Evolutionary conservation across 2,113 vertebrate species (phyloP), one percentile per base, ranked within the genome.

Genomic region (Pampusana beccarii): DNA sequence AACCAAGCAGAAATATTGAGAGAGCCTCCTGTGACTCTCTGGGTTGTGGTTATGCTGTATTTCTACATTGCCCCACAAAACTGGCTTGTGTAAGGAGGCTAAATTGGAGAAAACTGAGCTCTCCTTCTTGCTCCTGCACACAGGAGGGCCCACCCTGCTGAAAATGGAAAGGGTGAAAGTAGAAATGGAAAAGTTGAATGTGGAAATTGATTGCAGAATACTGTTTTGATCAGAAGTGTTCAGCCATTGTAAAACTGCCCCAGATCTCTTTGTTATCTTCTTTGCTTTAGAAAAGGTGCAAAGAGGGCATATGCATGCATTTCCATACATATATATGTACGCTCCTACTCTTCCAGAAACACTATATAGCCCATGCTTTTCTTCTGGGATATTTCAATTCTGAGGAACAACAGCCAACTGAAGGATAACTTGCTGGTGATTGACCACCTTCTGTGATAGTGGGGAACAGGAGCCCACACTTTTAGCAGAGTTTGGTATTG

Each of bases 1-100:
- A 86, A 79, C 71, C 42, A 8, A 58, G 8, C 48, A 86, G 62
- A 69, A 60, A 9, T 7, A 61, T n/a, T 65, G n/a, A 19, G 21
- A 57, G 50, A 75, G 5, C 13, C n/a, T 85, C 12, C 29, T n/a
- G 7, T 40, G 34, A 44, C 20, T 80, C 17, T 67, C 53, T 9
- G 7, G 14, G 29, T 56, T 1, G 1, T 8, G 29, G 11, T 20
- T 90, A 23, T 1, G 0, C 46, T 31, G 16, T 51, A 31, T 40
- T 81, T 83, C 48, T 25, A 54, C 5, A 42, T 9, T 4, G 57
- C 17, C 24, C 26, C 66, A n/a, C 16, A 85, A 38, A 85, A 38
- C 13, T 80, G 75, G 16, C 29, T 26, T 79, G 15, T 0, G 1
- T 64, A 80, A 61, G 0, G 13, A 53, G 21, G 23, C 18, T 79